Conservation (phyloP, 2,888 invertebrate genomes). For the Drepana falcataria region DNA sequence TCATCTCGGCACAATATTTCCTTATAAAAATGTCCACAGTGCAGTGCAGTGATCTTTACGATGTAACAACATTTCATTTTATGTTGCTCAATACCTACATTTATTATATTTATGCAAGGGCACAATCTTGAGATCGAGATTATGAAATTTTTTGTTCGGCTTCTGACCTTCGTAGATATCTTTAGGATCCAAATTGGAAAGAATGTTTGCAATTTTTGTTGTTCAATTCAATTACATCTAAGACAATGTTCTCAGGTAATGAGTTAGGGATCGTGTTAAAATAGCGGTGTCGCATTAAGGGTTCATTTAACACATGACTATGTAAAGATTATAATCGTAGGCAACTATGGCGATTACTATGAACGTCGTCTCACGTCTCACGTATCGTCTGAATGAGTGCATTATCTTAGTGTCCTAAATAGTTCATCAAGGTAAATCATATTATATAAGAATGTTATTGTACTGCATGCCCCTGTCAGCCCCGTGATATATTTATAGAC, state of each 20-base stretch:
- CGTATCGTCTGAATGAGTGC: background rate
- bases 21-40: background rate
- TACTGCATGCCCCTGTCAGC: background rate
- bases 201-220: too few relatives aligned
- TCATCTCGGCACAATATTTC: background rate
- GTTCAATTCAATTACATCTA: too few relatives aligned
- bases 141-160: too few relatives aligned
- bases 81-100: background rate
- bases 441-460: conserved; percentile 1
- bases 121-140: background rate
- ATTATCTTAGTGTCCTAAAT: conserved; percentile 1
- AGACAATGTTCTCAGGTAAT: too few relatives aligned
- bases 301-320: too few relatives aligned
- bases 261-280: too few relatives aligned
- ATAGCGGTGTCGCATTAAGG: too few relatives aligned
- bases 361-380: background rate
- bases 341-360: too few relatives aligned
- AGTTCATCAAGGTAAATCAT: background rate
- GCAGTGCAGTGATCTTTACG: background rate
- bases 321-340: too few relatives aligned
- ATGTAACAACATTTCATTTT: background rate
- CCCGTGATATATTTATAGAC: background rate
- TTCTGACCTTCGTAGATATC: too few relatives aligned
- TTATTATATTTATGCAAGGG: background rate
- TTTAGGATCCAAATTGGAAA: too few relatives aligned